phyloP scores from a whole-genome alignment of 2,113 vertebrate genomes.

The Zingel zingel region DNA sequence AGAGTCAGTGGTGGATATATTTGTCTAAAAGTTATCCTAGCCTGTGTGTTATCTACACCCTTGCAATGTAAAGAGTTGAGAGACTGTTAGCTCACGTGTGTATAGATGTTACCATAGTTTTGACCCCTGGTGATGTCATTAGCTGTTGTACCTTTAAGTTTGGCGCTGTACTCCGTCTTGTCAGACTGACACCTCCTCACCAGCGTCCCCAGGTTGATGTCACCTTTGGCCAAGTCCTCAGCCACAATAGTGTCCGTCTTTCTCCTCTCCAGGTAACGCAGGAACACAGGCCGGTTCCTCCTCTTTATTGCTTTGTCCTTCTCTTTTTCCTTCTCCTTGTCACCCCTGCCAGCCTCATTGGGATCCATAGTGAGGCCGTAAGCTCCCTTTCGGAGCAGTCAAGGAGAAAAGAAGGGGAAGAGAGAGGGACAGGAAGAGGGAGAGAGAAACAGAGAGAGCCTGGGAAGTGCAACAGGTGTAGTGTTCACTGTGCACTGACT shows the following conservation, averaged over 20 bases:
- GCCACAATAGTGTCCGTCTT: conserved; percentile 91
- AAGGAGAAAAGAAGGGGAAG: conserved; percentile 41
- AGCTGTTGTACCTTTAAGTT: conserved; percentile 91
- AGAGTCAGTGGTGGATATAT: neutral
- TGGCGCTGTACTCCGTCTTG: conserved; percentile 95
- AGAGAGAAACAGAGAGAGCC: conserved; percentile 54
- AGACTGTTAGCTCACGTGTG: conserved; percentile 31
- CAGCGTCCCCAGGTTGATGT: conserved; percentile 86
- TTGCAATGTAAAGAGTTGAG: conserved; percentile 31
- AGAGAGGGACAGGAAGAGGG: conserved; percentile 38
- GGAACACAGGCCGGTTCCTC: conserved; percentile 87
- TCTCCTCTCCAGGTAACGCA: conserved; percentile 93
- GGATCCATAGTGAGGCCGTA: conserved; percentile 81
- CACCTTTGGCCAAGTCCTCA: conserved; percentile 79
- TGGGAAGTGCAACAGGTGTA: conserved; percentile 85
- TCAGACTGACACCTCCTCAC: conserved; percentile 96
- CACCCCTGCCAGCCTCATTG: conserved; percentile 77
- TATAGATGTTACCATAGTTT: conserved; percentile 74
- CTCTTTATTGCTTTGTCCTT: conserved; percentile 82
- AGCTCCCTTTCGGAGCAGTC: conserved; percentile 29
- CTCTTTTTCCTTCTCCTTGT: conserved; percentile 83
- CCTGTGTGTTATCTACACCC: conserved; percentile 1
- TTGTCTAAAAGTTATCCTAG: neutral
- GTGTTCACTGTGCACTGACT: conserved; percentile 81
- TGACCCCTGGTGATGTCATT: conserved; percentile 67